Evolutionary conservation across 2,888 invertebrate species (phyloP).

Genomic region (Lepeophtheirus nordmannii): DNA sequence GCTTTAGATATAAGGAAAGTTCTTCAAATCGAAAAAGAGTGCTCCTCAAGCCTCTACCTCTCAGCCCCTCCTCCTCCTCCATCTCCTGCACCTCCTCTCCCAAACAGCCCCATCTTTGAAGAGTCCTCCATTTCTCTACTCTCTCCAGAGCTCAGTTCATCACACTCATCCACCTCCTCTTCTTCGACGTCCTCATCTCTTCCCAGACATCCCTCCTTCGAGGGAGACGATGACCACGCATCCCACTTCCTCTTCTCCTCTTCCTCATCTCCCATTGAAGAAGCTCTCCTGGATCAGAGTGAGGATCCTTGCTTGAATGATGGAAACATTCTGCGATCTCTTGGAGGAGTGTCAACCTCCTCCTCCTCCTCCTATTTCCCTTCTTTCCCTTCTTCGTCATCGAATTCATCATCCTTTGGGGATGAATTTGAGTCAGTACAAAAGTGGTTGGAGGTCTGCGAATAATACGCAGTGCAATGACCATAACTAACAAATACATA

Average conservation of each 20-base stretch:
- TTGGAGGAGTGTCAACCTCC: not conserved
- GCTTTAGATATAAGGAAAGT: too few species aligned
- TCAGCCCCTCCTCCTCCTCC: too few species aligned
- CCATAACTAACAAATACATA: too few species aligned
- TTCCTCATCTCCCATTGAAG: not conserved
- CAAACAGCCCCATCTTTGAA: too few species aligned
- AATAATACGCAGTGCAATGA: not conserved
- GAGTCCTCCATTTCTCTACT: too few species aligned
- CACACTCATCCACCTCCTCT: not conserved
- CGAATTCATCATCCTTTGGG: not conserved
- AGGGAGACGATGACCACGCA: not conserved
- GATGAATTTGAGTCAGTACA: conserved; percentile 1
- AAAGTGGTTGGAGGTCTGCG: conserved; percentile 4
- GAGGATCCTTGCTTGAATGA: conserved; percentile 17
- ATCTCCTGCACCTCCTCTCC: too few species aligned
- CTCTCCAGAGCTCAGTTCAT: too few species aligned
- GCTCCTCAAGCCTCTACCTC: too few species aligned
- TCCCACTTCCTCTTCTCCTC: not conserved
- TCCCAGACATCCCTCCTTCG: not conserved
- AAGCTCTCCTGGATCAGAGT: conserved; percentile 13
- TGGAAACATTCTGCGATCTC: not conserved
- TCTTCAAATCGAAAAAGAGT: too few species aligned
- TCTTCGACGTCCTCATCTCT: not conserved
- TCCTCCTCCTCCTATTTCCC: too few species aligned
- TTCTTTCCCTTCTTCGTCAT: too few species aligned